These are phyloP conservation scores for Trematomus bernacchii DNA, from an alignment of 2,797 vertebrate species.

Conservation along the genomic window DNA sequence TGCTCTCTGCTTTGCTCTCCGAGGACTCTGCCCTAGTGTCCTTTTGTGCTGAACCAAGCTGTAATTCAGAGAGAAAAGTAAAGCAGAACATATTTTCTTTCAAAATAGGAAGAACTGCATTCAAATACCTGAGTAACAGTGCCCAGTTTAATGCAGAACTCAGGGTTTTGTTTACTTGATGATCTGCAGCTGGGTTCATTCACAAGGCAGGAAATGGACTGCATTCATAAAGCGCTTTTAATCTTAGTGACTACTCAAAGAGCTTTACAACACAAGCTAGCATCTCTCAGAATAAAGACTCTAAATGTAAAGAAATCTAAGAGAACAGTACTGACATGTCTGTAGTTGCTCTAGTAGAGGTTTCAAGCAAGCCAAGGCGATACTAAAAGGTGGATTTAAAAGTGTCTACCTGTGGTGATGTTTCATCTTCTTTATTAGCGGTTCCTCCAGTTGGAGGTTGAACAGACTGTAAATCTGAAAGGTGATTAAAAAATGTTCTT, in stretches of 20 bases:
- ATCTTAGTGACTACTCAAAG: too few species aligned
- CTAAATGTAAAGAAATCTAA: neutral
- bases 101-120: neutral
- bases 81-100: neutral
- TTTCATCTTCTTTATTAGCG: conserved; percentile 26
- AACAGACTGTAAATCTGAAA: conserved; percentile 54
- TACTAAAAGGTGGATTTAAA: too few species aligned
- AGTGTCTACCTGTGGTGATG: conserved; percentile 52
- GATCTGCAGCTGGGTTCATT: too few species aligned
- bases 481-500: neutral
- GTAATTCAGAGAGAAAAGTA: conserved; percentile 13
- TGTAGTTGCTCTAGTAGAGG: neutral
- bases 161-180: neutral
- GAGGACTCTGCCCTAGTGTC: conserved; percentile 29
- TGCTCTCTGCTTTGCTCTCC: conserved; percentile 20
- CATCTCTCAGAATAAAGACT: too few species aligned
- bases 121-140: neutral
- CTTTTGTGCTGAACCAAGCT: conserved; percentile 38
- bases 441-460: conserved; percentile 34
- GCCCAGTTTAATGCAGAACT: neutral
- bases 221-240: too few species aligned
- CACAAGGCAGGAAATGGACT: too few species aligned
- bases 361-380: too few species aligned
- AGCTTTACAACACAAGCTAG: too few species aligned
- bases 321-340: neutral